Base-by-base conservation (phyloP, 2,888 invertebrate species). In the Aproaerema taeniolella region DNA sequence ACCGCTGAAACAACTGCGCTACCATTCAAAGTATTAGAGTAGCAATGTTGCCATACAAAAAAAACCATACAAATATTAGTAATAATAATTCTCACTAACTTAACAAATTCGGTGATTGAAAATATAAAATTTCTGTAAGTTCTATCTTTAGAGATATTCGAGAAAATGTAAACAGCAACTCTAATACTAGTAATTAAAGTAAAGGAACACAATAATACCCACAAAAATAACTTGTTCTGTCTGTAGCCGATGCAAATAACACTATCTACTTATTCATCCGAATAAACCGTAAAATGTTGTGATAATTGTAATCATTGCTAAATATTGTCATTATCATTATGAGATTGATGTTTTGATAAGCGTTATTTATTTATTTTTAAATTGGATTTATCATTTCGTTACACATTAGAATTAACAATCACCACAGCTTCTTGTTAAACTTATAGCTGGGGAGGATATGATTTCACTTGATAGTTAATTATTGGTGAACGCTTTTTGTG, bases 1-100 rank as follows among this genome's bases (percentile, higher is more conserved):
- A 71, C 77, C 1, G 52, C 65, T 1, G 78, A 79, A 6, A 42
- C 57, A 12, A 70, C 75, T 10, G 59, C 75, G 7, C 47, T 82
- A 36, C 87, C 87, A 1, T 79, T 82, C 47, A 87, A 88, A 63
- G 68, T 70, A 41, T 53, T 85, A 47, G 81, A 85, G 53, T 85
- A 63, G 17, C 31, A 17, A 20, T 34, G 34, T 36, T 35, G 36
- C 41, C 39, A 39, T 28, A 17, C 6, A 25, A 26, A 39, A 10
- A 35, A 31, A 38, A 38, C 13, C 8, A 13, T 14, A 9, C 12
- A 9, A 20, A 9, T 17, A n/a, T 34, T 34, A 25, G 34, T 34
- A 32, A 16, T 34, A 32, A 16, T 8, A 20, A 6, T n/a, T 26
- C n/a, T 26, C 10, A 26, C 26, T 20, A 20, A 8, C 8, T 20